Percentiles rank a stretch among this genome's conserved stretches.
Evolutionary conservation across 2,797 vertebrate species (phyloP).

Genomic region (Peromyscus aztecus): DNA sequence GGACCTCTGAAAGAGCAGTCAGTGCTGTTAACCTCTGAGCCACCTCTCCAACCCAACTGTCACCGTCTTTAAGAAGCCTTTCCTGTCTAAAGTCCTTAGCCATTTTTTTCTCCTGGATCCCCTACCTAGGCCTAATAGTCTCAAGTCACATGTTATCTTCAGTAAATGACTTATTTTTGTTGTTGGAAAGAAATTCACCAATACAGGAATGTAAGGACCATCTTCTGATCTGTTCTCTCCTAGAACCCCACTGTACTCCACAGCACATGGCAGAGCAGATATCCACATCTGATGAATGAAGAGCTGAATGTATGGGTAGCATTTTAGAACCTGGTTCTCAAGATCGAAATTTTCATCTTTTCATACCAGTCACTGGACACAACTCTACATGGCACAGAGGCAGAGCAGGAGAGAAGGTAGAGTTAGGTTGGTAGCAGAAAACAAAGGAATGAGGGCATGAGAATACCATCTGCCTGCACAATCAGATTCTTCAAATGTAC

Average conservation of each 20-base stretch:
- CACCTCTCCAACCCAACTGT: background rate
- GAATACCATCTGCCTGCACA: background rate
- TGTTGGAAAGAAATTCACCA: background rate
- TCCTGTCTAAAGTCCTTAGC: background rate
- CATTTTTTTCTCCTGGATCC: background rate
- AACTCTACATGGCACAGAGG: background rate
- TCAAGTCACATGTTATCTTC: background rate
- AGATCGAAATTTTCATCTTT: background rate
- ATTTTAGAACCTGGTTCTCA: background rate
- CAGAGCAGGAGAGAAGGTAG: background rate
- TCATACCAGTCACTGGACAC: background rate
- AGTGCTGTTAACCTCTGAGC: no score
- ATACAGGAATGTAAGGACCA: background rate
- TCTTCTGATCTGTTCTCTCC: background rate
- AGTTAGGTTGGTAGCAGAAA: background rate
- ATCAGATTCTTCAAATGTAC: background rate
- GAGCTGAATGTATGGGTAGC: background rate
- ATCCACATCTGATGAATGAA: background rate
- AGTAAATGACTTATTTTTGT: background rate
- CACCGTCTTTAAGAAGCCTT: background rate
- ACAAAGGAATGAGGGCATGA: background rate
- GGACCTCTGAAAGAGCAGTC: no score
- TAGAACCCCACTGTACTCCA: background rate
- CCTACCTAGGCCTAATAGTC: background rate
- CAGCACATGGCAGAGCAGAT: background rate